Base-by-base conservation (phyloP, 1,140 invertebrate genomes). In the Drosophila rhopaloa region DNA sequence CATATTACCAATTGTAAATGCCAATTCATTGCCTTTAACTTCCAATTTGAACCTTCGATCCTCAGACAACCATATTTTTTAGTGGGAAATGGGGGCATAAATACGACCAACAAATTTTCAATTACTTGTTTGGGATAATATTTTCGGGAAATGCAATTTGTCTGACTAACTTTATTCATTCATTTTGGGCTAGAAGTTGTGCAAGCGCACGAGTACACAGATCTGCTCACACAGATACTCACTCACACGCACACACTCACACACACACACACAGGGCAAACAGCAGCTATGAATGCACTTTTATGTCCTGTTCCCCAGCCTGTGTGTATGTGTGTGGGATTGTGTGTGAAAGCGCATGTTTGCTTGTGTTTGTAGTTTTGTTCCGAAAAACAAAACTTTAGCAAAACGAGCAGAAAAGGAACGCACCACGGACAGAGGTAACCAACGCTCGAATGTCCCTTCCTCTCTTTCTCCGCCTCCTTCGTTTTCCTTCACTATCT, bases 61-160 rank as follows among this genome's bases (percentile, higher is more conserved):
- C 13, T 56, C 8, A 13, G 1, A 2, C 24, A 11, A 10, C 19
- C 35, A 29, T 19, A 27, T 0, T 14, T 32, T 50, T 50, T 32
- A 19, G 2, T 40, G 51, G 38, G 44, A 10, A 2, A 41, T 40
- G 44, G 41, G 55, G 38, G 43, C 77, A 85, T 85, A 84, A 84
- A 84, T 84, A 85, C 38, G 63, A 78, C 61, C 77, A 78, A 85
- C 81, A 85, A 85, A 85, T 81, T 85, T 85, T 85, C 82, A 85
- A 85, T 85, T 85, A 85, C 81, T 81, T 85, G 82, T 86, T 86
- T 85, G 81, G 77, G 82, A 85, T 85, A 85, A 85, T 85, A 85
- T 85, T 85, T 85, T 85, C 60, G 81, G 74, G 66, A 86, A 85
- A 86, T 86, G 81, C 81, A 85, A 85, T 85, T 85, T 85, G 81